Conservation (phyloP, 2,113 vertebrate species). For the Amblyornis subalaris region DNA sequence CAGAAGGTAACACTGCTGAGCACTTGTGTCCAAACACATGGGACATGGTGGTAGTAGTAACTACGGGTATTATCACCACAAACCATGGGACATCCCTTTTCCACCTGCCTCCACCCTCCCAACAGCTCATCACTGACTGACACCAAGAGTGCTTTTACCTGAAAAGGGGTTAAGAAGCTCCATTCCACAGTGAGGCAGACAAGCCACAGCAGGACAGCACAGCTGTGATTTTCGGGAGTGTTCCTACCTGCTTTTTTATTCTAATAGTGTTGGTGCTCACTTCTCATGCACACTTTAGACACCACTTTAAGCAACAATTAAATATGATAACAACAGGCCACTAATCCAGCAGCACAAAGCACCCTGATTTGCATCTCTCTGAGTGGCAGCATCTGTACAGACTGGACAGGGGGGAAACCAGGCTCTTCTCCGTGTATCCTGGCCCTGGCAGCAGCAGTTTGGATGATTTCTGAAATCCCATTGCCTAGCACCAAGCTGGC, state of each 20-base stretch:
- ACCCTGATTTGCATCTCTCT: neutral
- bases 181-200: fast-evolving
- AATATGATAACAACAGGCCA: neutral
- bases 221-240: neutral
- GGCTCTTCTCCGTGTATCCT: neutral
- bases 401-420: neutral
- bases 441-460: neutral
- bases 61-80: neutral
- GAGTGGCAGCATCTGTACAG: neutral
- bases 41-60: neutral
- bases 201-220: neutral
- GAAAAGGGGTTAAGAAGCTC: neutral
- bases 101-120: neutral
- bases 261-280: neutral
- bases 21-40: neutral
- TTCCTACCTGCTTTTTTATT: neutral
- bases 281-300: neutral
- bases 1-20: neutral
- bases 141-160: neutral
- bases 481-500: neutral
- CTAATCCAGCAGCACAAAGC: neutral
- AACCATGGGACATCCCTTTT: neutral
- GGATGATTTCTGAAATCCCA: neutral
- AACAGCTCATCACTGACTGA: neutral
- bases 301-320: neutral